These are phyloP conservation scores for Octopus sinensis DNA, from an alignment of 1,140 invertebrate genomes.

Conservation along the genomic window DNA sequence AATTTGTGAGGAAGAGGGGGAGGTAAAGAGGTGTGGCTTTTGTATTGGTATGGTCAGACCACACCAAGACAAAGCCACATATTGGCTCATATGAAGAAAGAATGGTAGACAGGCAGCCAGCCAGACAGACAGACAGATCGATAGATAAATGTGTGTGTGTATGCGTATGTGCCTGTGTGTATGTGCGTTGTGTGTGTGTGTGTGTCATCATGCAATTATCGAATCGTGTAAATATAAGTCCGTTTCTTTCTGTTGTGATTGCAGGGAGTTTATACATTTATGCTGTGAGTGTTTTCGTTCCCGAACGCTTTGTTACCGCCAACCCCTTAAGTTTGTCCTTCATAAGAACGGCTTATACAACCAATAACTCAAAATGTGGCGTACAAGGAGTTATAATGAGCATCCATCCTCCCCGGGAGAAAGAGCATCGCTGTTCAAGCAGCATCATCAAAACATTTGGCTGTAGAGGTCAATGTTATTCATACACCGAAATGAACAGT, in stretches of 20 bases:
- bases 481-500: slow-evolving; percentile 1
- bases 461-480: slow-evolving; percentile 4
- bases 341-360: neutral
- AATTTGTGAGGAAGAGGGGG: too few species aligned
- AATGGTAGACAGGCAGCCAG: too few species aligned
- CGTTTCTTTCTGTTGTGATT: neutral
- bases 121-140: too few species aligned
- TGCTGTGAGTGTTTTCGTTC: neutral
- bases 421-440: neutral
- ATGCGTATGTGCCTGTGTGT: too few species aligned
- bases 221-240: neutral
- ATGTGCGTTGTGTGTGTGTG: too few species aligned
- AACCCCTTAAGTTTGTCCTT: neutral
- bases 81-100: too few species aligned
- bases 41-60: too few species aligned
- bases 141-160: too few species aligned
- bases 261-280: neutral
- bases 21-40: too few species aligned
- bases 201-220: too few species aligned
- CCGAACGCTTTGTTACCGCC: neutral
- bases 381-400: neutral
- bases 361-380: neutral
- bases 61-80: too few species aligned
- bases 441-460: slow-evolving; percentile 8
- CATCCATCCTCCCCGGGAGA: neutral